Base-by-base conservation (phyloP, 1,140 invertebrate genomes). In the Aphelinus certus region DNA sequence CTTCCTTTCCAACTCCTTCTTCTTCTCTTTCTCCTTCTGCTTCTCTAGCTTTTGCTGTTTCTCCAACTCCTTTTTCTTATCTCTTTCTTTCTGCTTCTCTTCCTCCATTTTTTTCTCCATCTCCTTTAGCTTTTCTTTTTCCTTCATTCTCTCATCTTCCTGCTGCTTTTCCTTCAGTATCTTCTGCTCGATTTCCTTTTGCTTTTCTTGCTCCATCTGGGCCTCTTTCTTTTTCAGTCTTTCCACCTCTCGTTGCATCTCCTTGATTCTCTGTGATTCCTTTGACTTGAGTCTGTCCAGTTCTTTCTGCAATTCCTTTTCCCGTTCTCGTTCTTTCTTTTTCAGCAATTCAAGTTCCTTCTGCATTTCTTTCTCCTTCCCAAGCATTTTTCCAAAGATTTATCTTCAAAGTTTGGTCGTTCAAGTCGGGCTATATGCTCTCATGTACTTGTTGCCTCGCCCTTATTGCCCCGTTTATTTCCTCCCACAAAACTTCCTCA, bases 311-410 rank as follows among this genome's bases (percentile, higher is more conserved):
- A 76, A 57, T 42, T 76, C 71, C n/a, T 74, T 77, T 66, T 75
- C 75, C 26, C 77, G 73, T 60, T 77, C 79, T 73, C 73, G 56
- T 68, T 78, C 79, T 74, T 79, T 78, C 67, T 76, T 75, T 71
- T 74, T 75, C 62, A 70, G 56, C 47, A 68, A 42, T 67, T 72
- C 74, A 53, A 77, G 62, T 49, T 66, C 77, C 64, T 58, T 58
- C 51, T 58, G 63, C 56, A 64, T 46, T 47, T 63, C 58, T 64
- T 76, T 76, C 71, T 71, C 76, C 68, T 55, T 69, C 3, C 75
- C 63, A 48, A 76, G 66, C 74, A 73, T 63, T 67, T 58, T 70
- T 64, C 56, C 43, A 26, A 26, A 26, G 26, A 26, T 26, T 26
- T 26, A 26, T 26, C 26, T 26, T 26, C 26, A 26, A 26, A 26